These are phyloP conservation scores for Rhodeus uyekii DNA, from an alignment of 2,797 vertebrate genomes.

Conservation along the genomic window DNA sequence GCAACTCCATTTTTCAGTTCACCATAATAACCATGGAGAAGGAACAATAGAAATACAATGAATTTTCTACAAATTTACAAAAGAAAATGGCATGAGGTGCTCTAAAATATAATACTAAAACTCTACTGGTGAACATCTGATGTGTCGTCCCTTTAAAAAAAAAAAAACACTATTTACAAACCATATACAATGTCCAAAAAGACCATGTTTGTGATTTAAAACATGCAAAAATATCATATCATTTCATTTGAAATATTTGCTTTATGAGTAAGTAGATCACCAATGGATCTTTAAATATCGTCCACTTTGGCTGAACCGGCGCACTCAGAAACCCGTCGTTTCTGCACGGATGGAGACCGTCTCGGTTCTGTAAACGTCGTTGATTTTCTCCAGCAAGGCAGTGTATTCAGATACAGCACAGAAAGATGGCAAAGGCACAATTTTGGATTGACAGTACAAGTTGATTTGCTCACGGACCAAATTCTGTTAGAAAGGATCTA, in stretches of 20 bases:
- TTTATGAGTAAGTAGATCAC: slow-evolving; percentile 71
- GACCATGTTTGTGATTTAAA: slow-evolving; percentile 74
- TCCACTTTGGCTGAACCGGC: slow-evolving; percentile 73
- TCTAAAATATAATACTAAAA: slow-evolving; percentile 68
- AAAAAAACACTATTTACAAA: slow-evolving; percentile 82
- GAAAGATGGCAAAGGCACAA: slow-evolving; percentile 9
- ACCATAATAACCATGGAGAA: slow-evolving; percentile 52
- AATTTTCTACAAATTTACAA: slow-evolving; percentile 76
- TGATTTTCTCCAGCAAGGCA: slow-evolving; percentile 22
- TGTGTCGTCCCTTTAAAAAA: slow-evolving; percentile 67
- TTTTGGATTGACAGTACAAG: background rate
- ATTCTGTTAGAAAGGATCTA: background rate
- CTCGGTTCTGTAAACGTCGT: slow-evolving; percentile 20
- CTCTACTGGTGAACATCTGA: slow-evolving; percentile 65
- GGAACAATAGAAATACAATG: slow-evolving; percentile 58
- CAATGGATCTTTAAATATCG: slow-evolving; percentile 77
- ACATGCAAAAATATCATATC: slow-evolving; percentile 76
- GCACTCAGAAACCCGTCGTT: slow-evolving; percentile 45
- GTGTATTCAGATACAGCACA: background rate
- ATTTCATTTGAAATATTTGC: slow-evolving; percentile 82
- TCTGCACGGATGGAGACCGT: slow-evolving; percentile 19
- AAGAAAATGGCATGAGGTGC: slow-evolving; percentile 60
- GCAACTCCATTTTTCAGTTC: slow-evolving; percentile 23
- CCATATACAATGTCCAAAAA: slow-evolving; percentile 82
- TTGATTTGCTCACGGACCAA: background rate